Base-by-base conservation (phyloP, 2,888 invertebrate species). In the Eulithis testata region DNA sequence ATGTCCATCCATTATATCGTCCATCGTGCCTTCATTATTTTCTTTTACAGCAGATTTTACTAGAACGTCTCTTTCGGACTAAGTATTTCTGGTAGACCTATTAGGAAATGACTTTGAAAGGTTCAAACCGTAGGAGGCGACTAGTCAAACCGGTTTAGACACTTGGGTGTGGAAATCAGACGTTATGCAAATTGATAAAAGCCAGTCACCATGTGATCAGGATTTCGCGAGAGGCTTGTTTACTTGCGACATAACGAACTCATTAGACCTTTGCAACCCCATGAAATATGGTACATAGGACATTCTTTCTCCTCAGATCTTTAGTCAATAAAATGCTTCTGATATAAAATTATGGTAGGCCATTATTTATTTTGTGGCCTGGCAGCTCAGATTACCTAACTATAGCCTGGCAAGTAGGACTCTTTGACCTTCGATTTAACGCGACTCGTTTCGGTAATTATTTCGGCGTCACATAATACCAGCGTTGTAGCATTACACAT, bases 91-190 rank as follows among this genome's bases (percentile, higher is more conserved):
- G 49, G 36, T 52, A 31, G 31, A 1, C 31, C 9, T 40, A 60
- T 69, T 66, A 69, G 63, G 69, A 66, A 69, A 69, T 66, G 65
- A 61, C 69, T 65, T 69, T 66, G 65, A 54, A 51, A 60, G 57
- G 63, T 63, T 63, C 57, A 58, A 45, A 63, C 11, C 11, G 11
- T 54, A 57, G 58, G 36, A 47, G 67, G 40, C 12, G 47, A 60
- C 60, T 45, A n/a, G 63, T 65, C 9, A 5, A 51, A 66, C 69
- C 65, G 69, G 69, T 63, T 69, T 44, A 9, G 5, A 5, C 14
- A 21, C 45, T 43, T 44, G 37, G 56, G 52, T 65, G 59, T 65
- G 63, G 68, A 69, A 63, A 69, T 66, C 65, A 40, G 62, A 60
- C 63, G 47, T 56, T 66, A 66, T 65, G 65, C 58, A 61, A 69